Percentiles rank a stretch among this genome's conserved stretches.
Evolutionary conservation across 2,797 vertebrate species (phyloP).

Genomic region (Catamblyrhynchus diadema): DNA sequence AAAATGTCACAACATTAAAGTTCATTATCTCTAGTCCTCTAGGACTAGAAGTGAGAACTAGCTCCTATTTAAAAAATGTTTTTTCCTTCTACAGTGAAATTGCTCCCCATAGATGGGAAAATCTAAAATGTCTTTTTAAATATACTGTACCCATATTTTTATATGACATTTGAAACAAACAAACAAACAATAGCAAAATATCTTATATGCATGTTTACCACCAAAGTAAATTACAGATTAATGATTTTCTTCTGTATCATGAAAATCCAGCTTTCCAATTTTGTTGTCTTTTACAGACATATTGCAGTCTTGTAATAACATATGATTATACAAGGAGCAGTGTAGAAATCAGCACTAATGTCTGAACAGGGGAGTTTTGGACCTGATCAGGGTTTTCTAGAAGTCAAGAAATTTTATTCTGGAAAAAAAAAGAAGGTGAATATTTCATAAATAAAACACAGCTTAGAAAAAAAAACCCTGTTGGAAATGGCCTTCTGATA

Average conservation of each 20-base stretch:
- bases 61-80: background rate
- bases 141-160: background rate
- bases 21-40: background rate
- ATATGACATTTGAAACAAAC: background rate
- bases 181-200: background rate
- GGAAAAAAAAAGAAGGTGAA: background rate
- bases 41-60: background rate
- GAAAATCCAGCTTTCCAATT: background rate
- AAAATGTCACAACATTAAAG: background rate
- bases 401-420: background rate
- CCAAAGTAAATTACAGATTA: background rate
- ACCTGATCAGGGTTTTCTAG: background rate
- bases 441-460: background rate
- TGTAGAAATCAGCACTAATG: background rate
- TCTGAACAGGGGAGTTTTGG: background rate
- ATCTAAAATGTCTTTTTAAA: background rate
- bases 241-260: background rate
- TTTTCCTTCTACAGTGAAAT: background rate
- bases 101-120: background rate
- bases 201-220: background rate
- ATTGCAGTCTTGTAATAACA: background rate
- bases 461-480: background rate
- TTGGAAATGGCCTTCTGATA: background rate
- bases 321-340: background rate
- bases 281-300: background rate